phyloP scores from a whole-genome alignment of 2,888 invertebrate genomes.

The Drosophila tripunctata region DNA sequence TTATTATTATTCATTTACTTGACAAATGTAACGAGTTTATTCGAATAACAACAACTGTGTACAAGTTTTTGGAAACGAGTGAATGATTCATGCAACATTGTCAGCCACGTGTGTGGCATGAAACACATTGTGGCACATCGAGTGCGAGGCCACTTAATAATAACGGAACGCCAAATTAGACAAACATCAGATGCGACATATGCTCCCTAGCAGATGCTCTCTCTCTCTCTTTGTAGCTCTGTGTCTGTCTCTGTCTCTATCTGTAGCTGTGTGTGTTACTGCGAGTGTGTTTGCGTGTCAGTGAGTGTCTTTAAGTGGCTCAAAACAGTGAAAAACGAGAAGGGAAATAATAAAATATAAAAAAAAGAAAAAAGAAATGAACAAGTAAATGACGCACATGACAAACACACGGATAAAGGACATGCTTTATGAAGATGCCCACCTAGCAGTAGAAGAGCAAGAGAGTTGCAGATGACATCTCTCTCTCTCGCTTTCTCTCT shows the following conservation, averaged over 20 bases:
- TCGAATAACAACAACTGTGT: background rate
- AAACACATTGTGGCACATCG: conserved; percentile 25
- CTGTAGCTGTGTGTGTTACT: conserved; percentile 1
- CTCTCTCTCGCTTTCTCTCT: no score
- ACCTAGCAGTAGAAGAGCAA: conserved; percentile 24
- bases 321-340: conserved; percentile 27
- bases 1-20: background rate
- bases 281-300: conserved; percentile 19
- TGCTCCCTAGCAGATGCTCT: conserved; percentile 8
- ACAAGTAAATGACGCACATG: conserved; percentile 52
- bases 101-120: conserved; percentile 12
- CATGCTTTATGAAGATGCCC: conserved; percentile 53
- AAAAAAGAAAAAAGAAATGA: conserved; percentile 43
- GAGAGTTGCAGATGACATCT: no score
- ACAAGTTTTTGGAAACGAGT: conserved; percentile 15
- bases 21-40: background rate
- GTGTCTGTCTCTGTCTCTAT: background rate
- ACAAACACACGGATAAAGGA: conserved; percentile 36
- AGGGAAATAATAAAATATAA: conserved; percentile 31
- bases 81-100: conserved; percentile 44
- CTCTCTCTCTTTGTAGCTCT: background rate
- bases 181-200: conserved; percentile 53
- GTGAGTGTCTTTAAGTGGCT: conserved; percentile 42
- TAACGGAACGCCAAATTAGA: conserved; percentile 52
- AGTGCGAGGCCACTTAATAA: conserved; percentile 52